These are phyloP conservation scores for Telmatherina bonti DNA, from an alignment of 2,797 vertebrate genomes.

Conservation along the genomic window DNA sequence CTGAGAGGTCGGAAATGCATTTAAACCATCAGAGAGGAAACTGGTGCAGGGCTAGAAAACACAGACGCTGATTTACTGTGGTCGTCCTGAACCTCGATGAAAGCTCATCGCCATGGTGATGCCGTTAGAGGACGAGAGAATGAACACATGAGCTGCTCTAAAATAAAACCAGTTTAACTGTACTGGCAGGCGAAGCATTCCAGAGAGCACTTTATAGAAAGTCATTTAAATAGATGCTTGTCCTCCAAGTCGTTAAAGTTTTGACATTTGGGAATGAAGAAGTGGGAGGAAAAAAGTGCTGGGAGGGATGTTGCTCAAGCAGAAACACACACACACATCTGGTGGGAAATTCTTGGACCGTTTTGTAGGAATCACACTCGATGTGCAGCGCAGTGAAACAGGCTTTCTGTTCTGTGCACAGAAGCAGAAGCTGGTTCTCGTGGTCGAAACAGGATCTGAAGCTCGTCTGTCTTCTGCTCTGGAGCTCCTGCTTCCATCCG, in stretches of 20 bases:
- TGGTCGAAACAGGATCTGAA: too few species aligned
- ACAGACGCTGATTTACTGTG: slow-evolving; percentile 6
- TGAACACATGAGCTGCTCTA: slow-evolving; percentile 22
- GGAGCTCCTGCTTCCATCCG: slow-evolving; percentile 25
- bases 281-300: slow-evolving; percentile 31
- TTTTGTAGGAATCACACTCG: slow-evolving; percentile 7
- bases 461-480: not conserved
- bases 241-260: slow-evolving; percentile 66
- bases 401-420: too few species aligned
- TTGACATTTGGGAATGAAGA: slow-evolving; percentile 41
- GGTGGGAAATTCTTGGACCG: slow-evolving; percentile 16
- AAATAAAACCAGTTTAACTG: slow-evolving; percentile 52
- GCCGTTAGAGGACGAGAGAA: slow-evolving; percentile 7
- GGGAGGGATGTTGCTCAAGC: slow-evolving; percentile 17
- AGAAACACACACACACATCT: slow-evolving; percentile 24
- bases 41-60: too few species aligned
- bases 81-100: not conserved
- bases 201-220: slow-evolving; percentile 47
- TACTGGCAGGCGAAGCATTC: slow-evolving; percentile 58
- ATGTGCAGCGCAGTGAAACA: not conserved
- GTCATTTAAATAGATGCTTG: slow-evolving; percentile 51
- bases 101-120: slow-evolving; percentile 39
- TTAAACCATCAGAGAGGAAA: too few species aligned
- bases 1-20: too few species aligned
- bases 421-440: too few species aligned